These are phyloP conservation scores for Urophycis tenuis DNA, from an alignment of 2,797 vertebrate species.

Conservation along the genomic window DNA sequence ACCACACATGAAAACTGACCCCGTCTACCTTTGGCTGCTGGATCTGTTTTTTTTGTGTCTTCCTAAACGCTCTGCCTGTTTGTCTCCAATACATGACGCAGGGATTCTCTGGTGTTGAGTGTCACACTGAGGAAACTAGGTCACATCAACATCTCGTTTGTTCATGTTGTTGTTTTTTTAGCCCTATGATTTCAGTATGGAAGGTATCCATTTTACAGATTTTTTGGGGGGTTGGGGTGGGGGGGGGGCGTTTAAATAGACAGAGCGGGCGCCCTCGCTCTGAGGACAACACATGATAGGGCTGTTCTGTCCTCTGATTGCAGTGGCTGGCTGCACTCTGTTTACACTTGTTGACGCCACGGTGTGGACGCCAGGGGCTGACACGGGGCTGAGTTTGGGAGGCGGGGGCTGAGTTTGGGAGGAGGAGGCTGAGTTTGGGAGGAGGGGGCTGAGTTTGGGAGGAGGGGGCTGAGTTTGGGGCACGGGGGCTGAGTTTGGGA, in stretches of 20 bases:
- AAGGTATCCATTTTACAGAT: conserved; percentile 44
- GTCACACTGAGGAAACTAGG: conserved; percentile 1
- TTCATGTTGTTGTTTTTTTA: conserved; percentile 31
- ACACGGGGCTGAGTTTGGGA: neutral
- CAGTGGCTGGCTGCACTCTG: neutral
- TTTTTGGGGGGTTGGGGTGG: conserved; percentile 7
- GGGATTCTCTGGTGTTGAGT: conserved; percentile 39
- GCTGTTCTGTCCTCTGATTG: conserved; percentile 21
- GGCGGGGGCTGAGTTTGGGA: too few relatives aligned
- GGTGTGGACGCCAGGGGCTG: too few relatives aligned
- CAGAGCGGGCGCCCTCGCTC: conserved; percentile 28
- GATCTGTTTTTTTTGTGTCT: too few relatives aligned
- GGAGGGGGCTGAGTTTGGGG: too few relatives aligned
- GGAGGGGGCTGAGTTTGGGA: too few relatives aligned
- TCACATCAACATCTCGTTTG: conserved; percentile 1
- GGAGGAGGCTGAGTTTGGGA: too few relatives aligned
- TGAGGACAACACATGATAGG: conserved; percentile 46
- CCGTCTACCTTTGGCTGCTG: neutral
- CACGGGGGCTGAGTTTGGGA: too few relatives aligned
- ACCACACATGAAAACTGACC: neutral
- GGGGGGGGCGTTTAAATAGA: conserved; percentile 37
- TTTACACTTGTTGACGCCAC: too few relatives aligned
- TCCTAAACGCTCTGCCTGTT: conserved; percentile 11
- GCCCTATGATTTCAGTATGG: conserved; percentile 24
- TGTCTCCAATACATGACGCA: conserved; percentile 30